Base-by-base conservation (phyloP, 2,113 vertebrate species). In the Aviceda subcristata region DNA sequence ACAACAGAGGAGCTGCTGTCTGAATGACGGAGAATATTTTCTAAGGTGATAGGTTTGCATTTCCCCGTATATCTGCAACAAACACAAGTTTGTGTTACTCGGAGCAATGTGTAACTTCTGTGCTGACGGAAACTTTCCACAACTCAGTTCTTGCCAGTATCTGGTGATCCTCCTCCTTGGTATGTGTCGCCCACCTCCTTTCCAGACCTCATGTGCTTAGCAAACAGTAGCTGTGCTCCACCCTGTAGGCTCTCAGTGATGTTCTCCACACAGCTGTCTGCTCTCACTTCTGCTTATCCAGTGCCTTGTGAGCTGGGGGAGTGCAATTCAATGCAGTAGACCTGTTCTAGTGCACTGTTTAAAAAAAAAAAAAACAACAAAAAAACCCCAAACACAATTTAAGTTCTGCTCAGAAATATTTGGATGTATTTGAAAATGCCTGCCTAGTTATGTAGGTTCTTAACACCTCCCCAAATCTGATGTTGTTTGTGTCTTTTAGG, bases 401-500 rank as follows among this genome's bases (percentile, higher is more conserved):
- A 45, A 73, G 24, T 21, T 86, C 59, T n/a, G 9, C 57, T 39
- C 59, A 21, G 30, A 36, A 64, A 32, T 23, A 22, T 1, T 8
- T 13, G 26, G 7, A 13, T 36, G 24, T 53, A 2, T 45, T 38
- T 86, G 59, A 13, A 45, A 26, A 20, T 15, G 4, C 10, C 38
- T 51, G 36, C 26, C 23, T 32, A 14, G 39, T 41, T 23, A 0
- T 0, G 17, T 2, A 22, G 26, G 41, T 41, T 50, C 9, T 38
- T 20, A 16, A 34, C 17, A 15, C 7, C 26, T 41, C 30, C 34
- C 23, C 18, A 7, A 3, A 3, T 12, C 19, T 77, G 30, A 48
- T 50, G 43, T 5, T 39, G 16, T 17, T 20, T 23, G 3, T 78
- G 34, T 30, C 51, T 56, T 41, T 6, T 74, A 99, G 99, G 99